Evolutionary conservation across 2,888 invertebrate genomes (phyloP), one percentile per base, ranked within the genome.

Genomic region (Apamea anceps): DNA sequence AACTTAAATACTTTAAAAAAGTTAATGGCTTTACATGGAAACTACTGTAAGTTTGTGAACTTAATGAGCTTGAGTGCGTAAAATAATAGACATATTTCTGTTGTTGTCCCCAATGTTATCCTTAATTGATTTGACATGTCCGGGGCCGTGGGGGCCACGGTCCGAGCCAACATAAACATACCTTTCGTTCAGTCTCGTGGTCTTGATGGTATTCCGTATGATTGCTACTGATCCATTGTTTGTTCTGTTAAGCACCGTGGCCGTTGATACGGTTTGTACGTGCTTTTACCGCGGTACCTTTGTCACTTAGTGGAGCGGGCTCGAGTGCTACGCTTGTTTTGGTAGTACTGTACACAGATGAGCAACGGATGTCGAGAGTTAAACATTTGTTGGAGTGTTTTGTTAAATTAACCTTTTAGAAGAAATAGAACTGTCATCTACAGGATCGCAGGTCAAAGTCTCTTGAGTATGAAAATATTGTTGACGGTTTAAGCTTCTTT

Each of bases 121-220:
- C 91, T 92, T 96, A 95, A 96, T 96, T 95, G 95, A 94, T 94
- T 95, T 94, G 94, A 93, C 95, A 92, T 95, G 95, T 95, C 90
- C 91, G 82, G 87, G 87, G 89, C 90, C 86, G 90, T 87, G 90
- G 89, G 91, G 90, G 90, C 89, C 88, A 91, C 91, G 92, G 91
- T 90, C 85, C 82, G 90, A 84, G 93, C 91, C 90, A 93, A 94
- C 93, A 94, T 95, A 94, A 95, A 95, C 93, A 94, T 83, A 85
- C 78, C 72, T 82, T 81, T 81, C 82, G 80, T 82, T 63, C 57
- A 63, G 42, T 63, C 89, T 87, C 79, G 82, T 25, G 42, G 68
- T 72, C 89, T 88, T 78, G 80, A 89, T 91, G 91, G 89, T 91
- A 93, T 92, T 92, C 89, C 90, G 93, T 93, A 92, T 93, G 94